A percentile compares a stretch with the other conserved stretches of the same genome.
These are phyloP conservation scores for Heliconius melpomene DNA, from an alignment of 1,140 invertebrate genomes.

Conservation along the genomic window DNA sequence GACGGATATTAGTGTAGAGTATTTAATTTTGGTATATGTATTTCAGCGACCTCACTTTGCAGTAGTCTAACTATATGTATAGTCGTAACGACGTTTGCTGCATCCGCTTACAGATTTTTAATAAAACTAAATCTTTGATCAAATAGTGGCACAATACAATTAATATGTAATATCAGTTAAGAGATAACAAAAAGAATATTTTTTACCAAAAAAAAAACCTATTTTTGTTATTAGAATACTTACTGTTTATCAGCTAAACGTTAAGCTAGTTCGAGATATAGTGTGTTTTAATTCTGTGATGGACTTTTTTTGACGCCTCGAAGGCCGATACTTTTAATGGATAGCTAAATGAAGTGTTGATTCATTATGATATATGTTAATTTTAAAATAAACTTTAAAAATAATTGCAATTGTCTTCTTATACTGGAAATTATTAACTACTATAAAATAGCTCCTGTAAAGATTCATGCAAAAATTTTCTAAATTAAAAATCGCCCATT, in stretches of 20 bases:
- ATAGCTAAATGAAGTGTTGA: constrained; percentile 20
- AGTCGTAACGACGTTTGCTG: constrained; percentile 25
- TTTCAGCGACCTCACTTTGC: constrained; percentile 19
- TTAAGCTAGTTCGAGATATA: constrained; percentile 66
- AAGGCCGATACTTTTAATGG: constrained; percentile 46
- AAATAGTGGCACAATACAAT: constrained; percentile 64
- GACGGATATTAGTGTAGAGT: constrained; percentile 2
- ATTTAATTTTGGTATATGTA: constrained; percentile 1
- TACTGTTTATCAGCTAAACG: constrained; percentile 65
- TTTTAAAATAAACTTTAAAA: neutral
- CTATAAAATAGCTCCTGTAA: constrained; percentile 26
- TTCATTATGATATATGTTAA: constrained; percentile 1
- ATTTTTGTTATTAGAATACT: constrained; percentile 77
- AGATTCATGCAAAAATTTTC: constrained; percentile 13
- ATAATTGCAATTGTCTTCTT: neutral
- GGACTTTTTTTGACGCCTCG: constrained; percentile 59
- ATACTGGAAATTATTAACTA: neutral
- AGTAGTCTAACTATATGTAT: constrained; percentile 16
- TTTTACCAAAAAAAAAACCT: constrained; percentile 71
- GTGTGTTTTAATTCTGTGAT: constrained; percentile 74
- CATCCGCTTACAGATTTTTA: constrained; percentile 11
- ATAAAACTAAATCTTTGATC: constrained; percentile 41
- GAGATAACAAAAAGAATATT: constrained; percentile 62
- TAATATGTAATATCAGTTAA: constrained; percentile 60
- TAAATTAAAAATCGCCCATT: constrained; percentile 2